Conservation (phyloP, 92 coral and sea anemone species). For the Metridium senile region DNA sequence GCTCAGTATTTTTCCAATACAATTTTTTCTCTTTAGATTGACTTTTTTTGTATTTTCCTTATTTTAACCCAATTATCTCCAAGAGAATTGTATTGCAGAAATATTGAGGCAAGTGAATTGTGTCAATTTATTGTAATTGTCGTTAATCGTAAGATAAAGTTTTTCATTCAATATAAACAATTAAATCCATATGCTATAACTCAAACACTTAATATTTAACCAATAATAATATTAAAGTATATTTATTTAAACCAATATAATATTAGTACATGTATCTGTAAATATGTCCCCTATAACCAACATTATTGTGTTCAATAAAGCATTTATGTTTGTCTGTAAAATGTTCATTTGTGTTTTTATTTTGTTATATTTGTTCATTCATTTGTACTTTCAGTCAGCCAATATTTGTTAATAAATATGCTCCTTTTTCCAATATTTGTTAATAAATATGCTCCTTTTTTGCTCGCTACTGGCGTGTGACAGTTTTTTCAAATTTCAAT, state of each 20-base stretch:
- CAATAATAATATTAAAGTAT: background rate
- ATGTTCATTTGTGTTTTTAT: constrained; percentile 23
- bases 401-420: constrained; percentile 9
- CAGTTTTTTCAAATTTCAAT: constrained; percentile 25
- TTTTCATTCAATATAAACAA: too few relatives aligned
- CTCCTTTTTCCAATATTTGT: background rate
- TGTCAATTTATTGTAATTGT: too few relatives aligned
- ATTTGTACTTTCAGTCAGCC: constrained; percentile 15
- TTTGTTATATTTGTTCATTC: constrained; percentile 2
- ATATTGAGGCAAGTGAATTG: too few relatives aligned
- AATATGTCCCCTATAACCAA: constrained; percentile 14
- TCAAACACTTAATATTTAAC: background rate
- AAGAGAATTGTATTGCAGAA: too few relatives aligned
- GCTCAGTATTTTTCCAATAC: too few relatives aligned
- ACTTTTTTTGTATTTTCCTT: too few relatives aligned
- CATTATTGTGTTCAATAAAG: constrained; percentile 23
- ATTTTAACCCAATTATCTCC: too few relatives aligned
- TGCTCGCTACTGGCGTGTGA: constrained; percentile 16
- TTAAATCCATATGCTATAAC: too few relatives aligned
- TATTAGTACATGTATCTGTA: constrained; percentile 7
- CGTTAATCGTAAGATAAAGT: too few relatives aligned
- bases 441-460: background rate
- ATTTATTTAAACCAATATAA: background rate
- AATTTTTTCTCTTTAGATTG: too few relatives aligned
- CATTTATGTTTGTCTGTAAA: constrained; percentile 3